phyloP scores from a whole-genome alignment of 1,140 invertebrate genomes.

The Drosophila seguyi region DNA sequence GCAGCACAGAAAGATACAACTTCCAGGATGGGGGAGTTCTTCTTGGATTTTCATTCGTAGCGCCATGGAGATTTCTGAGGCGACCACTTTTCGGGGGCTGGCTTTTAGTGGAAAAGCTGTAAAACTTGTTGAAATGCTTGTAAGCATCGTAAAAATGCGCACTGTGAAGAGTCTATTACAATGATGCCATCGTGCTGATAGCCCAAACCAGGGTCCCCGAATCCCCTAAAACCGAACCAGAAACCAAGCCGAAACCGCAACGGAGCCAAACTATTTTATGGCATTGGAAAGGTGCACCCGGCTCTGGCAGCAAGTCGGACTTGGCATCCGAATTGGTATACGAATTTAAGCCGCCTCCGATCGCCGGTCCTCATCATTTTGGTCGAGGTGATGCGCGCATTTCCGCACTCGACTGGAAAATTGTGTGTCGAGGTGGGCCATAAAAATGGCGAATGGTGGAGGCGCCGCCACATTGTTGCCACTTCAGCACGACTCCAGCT shows the following conservation, averaged over 20 bases:
- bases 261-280: slow-evolving; percentile 52
- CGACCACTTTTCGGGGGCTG: slow-evolving; percentile 65
- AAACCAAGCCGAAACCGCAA: slow-evolving; percentile 10
- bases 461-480: slow-evolving; percentile 71
- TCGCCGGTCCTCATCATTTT: neutral
- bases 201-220: slow-evolving; percentile 12
- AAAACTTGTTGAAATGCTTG: slow-evolving; percentile 84
- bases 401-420: slow-evolving; percentile 60
- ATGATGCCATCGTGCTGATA: slow-evolving; percentile 79
- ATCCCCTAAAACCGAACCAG: neutral
- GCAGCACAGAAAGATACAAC: neutral
- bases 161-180: slow-evolving; percentile 80
- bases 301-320: slow-evolving; percentile 3
- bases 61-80: slow-evolving; percentile 55
- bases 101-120: slow-evolving; percentile 82
- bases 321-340: slow-evolving; percentile 7
- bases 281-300: slow-evolving; percentile 65
- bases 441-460: slow-evolving; percentile 67
- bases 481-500: neutral
- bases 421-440: slow-evolving; percentile 59
- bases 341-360: slow-evolving; percentile 16
- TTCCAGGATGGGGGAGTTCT: slow-evolving; percentile 25
- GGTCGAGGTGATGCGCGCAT: slow-evolving; percentile 53
- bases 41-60: slow-evolving; percentile 54
- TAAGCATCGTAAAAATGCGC: slow-evolving; percentile 78